A percentile compares a stretch with the other conserved stretches of the same genome.
These are phyloP conservation scores for Stictocephala bisonia DNA, from an alignment of 2,888 invertebrate genomes.

Conservation along the genomic window DNA sequence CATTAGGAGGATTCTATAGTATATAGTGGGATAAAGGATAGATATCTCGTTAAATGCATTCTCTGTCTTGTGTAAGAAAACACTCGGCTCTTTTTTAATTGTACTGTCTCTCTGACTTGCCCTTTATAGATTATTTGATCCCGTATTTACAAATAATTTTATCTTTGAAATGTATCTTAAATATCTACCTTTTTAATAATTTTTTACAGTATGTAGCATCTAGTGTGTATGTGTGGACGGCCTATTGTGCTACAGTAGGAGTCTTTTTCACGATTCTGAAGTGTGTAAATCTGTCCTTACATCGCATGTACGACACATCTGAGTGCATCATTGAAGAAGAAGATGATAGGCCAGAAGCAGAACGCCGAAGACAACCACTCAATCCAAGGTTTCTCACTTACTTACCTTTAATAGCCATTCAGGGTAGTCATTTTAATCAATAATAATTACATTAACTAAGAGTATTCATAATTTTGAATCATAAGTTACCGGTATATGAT, in stretches of 20 bases:
- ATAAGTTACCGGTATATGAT: too few species aligned
- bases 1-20: too few species aligned
- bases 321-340: constrained; percentile 76
- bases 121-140: background rate
- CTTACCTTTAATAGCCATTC: too few species aligned
- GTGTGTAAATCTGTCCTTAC: constrained; percentile 87
- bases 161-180: background rate
- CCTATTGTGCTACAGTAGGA: constrained; percentile 86
- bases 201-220: constrained; percentile 85
- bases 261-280: constrained; percentile 86
- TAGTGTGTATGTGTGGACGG: constrained; percentile 83
- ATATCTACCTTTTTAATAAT: constrained; percentile 5
- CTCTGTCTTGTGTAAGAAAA: constrained; percentile 43
- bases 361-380: constrained; percentile 34
- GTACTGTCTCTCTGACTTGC: background rate
- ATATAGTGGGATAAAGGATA: too few species aligned
- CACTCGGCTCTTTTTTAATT: background rate
- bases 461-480: too few species aligned
- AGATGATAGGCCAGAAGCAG: constrained; percentile 64
- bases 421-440: too few species aligned
- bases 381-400: too few species aligned
- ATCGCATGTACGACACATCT: constrained; percentile 95
- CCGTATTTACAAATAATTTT: too few species aligned
- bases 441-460: too few species aligned
- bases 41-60: too few species aligned